These are phyloP conservation scores for Podarcis raffonei DNA, from an alignment of 2,113 vertebrate species.

Conservation along the genomic window DNA sequence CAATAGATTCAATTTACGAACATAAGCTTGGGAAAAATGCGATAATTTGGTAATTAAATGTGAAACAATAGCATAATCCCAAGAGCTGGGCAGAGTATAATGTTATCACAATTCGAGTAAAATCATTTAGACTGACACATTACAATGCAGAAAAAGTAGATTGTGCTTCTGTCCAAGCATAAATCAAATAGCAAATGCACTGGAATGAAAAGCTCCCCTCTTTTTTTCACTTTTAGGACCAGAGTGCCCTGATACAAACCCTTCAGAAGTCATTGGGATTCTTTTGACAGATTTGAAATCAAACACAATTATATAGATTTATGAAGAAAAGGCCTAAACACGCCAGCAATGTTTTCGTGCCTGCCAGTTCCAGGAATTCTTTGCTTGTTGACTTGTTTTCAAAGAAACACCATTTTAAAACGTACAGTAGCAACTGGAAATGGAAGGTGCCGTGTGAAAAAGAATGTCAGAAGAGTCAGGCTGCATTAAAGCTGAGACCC, in stretches of 20 bases:
- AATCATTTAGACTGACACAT: constrained; percentile 38
- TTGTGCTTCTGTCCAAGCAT: constrained; percentile 31
- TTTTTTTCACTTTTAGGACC: neutral
- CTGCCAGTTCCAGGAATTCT: neutral
- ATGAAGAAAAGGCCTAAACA: neutral
- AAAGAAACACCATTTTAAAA: neutral
- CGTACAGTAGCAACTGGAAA: neutral
- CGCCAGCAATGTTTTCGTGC: neutral
- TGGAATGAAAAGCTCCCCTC: neutral
- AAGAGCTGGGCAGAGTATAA: constrained; percentile 20
- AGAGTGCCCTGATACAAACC: neutral
- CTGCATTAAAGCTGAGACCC: neutral
- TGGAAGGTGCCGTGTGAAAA: neutral
- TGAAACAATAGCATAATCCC: constrained; percentile 52
- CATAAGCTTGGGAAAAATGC: constrained; percentile 51
- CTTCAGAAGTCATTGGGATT: neutral
- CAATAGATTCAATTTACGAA: constrained; percentile 58
- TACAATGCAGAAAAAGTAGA: constrained; percentile 11
- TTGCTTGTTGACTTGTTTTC: neutral
- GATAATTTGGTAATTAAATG: constrained; percentile 69
- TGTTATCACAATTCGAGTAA: constrained; percentile 47
- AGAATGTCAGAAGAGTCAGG: neutral
- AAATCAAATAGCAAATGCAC: constrained; percentile 4
- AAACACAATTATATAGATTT: neutral
- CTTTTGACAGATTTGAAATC: neutral